Base-by-base conservation (phyloP, 2,888 invertebrate species). In the Poecilobothrus nobilitatus region DNA sequence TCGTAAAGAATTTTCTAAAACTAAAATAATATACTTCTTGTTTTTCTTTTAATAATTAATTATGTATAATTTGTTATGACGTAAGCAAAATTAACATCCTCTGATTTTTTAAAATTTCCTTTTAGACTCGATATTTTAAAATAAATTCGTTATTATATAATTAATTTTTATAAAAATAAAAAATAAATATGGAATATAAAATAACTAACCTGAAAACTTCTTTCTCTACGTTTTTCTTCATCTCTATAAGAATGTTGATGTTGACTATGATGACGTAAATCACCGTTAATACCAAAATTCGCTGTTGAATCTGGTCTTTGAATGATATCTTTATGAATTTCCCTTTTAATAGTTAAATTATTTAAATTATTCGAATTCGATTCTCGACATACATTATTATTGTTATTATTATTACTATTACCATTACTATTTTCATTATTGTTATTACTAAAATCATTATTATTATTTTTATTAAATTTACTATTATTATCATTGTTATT, bases 241-340 rank as follows among this genome's bases (percentile, higher is more conserved):
- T 77, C 75, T 68, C 76, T 78, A 66, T 74, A 76, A 70, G 76
- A 76, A 63, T 76, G 44, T 27, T 27, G 27, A 70, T 66, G 71
- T 70, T 70, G 66, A 61, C 37, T 69, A 12, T 66, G 64, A 10
- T 69, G 70, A 66, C 66, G 69, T 70, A 71, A 70, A 67, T 70
- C 68, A 65, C 71, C 71, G 65, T 70, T 69, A 70, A 70, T 70
- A 68, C 71, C 71, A 72, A 76, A 77, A 70, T 74, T 77, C 27
- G 80, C 80, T 27, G 81, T 81, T 44, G 81, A 81, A 74, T 81
- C 81, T 70, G 81, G 81, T 76, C 81, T 80, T 74, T 80, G 65
- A 34, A 34, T 10, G 20, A 20, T 65, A 67, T 72, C 71, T 34
- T 70, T 72, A 53, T 53, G 53, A 53, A 53, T 53, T 33, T 72